Evolutionary conservation across 2,888 invertebrate species (phyloP).

Genomic region (Alentia gelatinosa): DNA sequence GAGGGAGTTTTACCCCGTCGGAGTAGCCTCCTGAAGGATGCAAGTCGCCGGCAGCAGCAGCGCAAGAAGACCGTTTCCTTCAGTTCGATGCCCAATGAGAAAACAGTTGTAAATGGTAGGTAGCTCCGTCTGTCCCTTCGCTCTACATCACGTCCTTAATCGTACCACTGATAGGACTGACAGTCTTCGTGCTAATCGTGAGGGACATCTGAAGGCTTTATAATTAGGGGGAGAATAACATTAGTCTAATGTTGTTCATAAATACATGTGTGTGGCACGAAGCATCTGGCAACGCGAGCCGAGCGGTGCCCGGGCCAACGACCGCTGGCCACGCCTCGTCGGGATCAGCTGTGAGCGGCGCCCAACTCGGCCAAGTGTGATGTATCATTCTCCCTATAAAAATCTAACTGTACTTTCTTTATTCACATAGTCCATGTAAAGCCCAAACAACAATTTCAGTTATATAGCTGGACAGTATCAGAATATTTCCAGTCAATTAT

Average conservation of each 20-base stretch:
- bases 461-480: no score
- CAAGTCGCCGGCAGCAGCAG: constrained; percentile 73
- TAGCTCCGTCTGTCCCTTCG: constrained; percentile 25
- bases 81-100: constrained; percentile 81
- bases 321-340: background rate
- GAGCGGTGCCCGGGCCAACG: background rate
- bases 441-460: no score
- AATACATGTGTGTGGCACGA: background rate
- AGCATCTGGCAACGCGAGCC: background rate
- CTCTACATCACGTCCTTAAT: background rate
- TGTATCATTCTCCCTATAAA: no score
- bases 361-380: no score
- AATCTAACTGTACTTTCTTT: no score
- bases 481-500: no score
- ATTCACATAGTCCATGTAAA: no score
- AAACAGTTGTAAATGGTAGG: constrained; percentile 83
- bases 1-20: constrained; percentile 70
- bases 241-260: background rate
- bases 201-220: background rate
- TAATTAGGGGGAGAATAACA: background rate
- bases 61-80: constrained; percentile 82
- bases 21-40: constrained; percentile 78
- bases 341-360: background rate
- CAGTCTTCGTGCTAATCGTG: background rate
- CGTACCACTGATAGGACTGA: background rate